phyloP scores from a whole-genome alignment of 2,888 invertebrate genomes.

The Euzophera pinguis region DNA sequence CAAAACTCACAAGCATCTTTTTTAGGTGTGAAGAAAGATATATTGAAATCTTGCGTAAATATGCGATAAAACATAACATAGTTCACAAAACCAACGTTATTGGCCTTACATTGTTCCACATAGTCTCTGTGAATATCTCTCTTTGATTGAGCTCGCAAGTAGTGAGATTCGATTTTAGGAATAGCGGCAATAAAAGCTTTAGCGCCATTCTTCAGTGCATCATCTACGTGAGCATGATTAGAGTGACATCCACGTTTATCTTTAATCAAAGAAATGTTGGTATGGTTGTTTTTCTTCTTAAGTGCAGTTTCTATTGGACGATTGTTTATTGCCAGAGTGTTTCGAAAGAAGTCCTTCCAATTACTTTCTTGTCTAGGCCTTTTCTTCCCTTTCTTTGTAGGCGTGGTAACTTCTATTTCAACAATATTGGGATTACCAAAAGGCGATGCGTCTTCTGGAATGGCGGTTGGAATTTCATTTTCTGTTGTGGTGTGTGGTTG shows the following conservation, averaged over 20 bases:
- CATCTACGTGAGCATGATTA: background rate
- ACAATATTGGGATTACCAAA: too few relatives aligned
- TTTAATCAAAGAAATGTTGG: background rate
- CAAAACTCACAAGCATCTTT: constrained; percentile 26
- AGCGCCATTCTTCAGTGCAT: background rate
- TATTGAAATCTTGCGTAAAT: constrained; percentile 26
- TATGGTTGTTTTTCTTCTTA: background rate
- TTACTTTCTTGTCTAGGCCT: background rate
- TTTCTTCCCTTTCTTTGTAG: background rate
- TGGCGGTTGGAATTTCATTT: too few relatives aligned
- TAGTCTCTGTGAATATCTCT: constrained; percentile 24
- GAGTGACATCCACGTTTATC: background rate
- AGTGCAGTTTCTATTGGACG: background rate
- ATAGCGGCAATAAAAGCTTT: background rate
- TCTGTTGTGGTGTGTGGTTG: too few relatives aligned
- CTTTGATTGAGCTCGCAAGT: constrained; percentile 14
- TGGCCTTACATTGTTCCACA: constrained; percentile 20
- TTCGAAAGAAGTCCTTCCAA: background rate
- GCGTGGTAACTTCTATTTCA: too few relatives aligned
- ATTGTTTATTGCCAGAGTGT: background rate
- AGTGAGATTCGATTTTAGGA: background rate
- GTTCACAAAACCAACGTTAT: constrained; percentile 13
- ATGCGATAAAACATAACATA: constrained; percentile 25
- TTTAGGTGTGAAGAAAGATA: constrained; percentile 23
- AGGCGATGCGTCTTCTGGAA: too few relatives aligned